Conservation (phyloP, 2,888 invertebrate species). For the Standfussiana lucernea region DNA sequence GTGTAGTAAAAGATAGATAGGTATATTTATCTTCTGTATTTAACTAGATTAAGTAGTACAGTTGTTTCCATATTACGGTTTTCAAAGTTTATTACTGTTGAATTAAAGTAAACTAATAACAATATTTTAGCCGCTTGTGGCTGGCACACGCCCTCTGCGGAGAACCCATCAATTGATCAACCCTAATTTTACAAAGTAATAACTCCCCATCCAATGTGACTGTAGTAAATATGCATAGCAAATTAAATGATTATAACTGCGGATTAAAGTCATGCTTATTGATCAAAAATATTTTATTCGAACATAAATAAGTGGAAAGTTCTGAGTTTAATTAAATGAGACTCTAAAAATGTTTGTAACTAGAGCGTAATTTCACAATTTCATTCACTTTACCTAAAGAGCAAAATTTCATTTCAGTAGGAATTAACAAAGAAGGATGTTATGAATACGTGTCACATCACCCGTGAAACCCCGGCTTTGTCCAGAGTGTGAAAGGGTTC, state of each 20-base stretch:
- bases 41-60: neutral
- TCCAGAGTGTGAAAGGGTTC: constrained; percentile 89
- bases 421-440: constrained; percentile 83
- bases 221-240: neutral
- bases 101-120: neutral
- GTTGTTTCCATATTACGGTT: neutral
- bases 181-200: constrained; percentile 23
- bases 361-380: constrained; percentile 46
- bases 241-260: constrained; percentile 19
- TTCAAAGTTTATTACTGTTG: neutral
- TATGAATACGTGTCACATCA: constrained; percentile 87
- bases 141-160: constrained; percentile 3
- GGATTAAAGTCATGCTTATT: neutral
- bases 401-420: constrained; percentile 78
- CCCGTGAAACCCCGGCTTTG: constrained; percentile 89
- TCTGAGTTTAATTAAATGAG: constrained; percentile 6
- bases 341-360: neutral
- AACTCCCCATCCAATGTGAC: neutral
- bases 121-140: constrained; percentile 18
- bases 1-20: no score
- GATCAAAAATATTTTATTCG: constrained; percentile 6
- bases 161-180: constrained; percentile 18
- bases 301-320: neutral
- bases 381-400: constrained; percentile 61
- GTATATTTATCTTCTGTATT: neutral